Conservation (phyloP, 2,888 invertebrate genomes). For the Agonum fuliginosum region DNA sequence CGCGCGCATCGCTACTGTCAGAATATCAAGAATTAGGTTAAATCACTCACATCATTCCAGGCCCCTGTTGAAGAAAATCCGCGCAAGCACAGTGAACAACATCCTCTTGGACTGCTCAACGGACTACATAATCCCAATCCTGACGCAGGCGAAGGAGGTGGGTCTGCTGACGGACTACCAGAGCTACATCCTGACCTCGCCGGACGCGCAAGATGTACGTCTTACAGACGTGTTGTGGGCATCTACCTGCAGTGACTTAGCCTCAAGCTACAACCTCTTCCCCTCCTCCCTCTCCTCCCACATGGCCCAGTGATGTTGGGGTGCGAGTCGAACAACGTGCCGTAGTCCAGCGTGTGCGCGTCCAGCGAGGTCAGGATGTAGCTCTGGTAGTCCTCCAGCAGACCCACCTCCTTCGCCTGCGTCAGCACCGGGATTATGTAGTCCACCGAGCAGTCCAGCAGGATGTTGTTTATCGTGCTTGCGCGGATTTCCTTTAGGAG, state of each 20-base stretch:
- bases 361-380: conserved; percentile 81
- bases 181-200: conserved; percentile 79
- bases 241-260: conserved; percentile 40
- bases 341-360: conserved; percentile 79
- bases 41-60: too few species aligned
- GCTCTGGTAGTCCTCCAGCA: conserved; percentile 87
- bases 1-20: too few species aligned
- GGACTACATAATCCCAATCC: conserved; percentile 77
- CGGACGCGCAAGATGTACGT: conserved; percentile 84
- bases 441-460: conserved; percentile 85
- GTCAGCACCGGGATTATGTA: conserved; percentile 76
- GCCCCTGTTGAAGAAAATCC: conserved; percentile 84
- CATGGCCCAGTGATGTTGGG: conserved; percentile 77
- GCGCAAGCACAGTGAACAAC: conserved; percentile 81
- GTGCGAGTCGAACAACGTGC: conserved; percentile 76
- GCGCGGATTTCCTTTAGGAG: conserved; percentile 85
- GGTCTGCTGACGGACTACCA: conserved; percentile 89
- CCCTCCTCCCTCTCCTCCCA: conserved; percentile 62
- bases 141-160: conserved; percentile 85
- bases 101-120: conserved; percentile 86
- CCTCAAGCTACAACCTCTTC: conserved; percentile 1
- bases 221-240: too few species aligned
- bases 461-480: conserved; percentile 81
- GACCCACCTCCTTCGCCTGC: conserved; percentile 87
- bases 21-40: too few species aligned